Base-by-base conservation (phyloP, 2,888 invertebrate genomes). In the Amphipyra tragopoginis region DNA sequence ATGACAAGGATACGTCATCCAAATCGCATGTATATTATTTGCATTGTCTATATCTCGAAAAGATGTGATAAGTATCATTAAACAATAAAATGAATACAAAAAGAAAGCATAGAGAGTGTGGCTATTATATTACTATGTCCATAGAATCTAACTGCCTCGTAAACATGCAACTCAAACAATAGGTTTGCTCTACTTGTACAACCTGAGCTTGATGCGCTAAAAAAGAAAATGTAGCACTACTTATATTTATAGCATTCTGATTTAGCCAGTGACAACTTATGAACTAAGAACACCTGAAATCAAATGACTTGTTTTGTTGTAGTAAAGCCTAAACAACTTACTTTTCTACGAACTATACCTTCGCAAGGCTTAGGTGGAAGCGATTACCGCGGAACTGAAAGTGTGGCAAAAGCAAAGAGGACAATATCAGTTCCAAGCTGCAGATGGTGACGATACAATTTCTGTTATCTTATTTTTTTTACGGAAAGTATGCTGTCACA, bases 91-190 rank as follows among this genome's bases (percentile, higher is more conserved):
- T 29, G 2, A 29, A 29, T 29, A 29, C 21, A 29, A 40, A 52
- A 49, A 40, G 1, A 42, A 45, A 5, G n/a, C 33, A 34, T 47
- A 21, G 21, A 21, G 21, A 33, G 1, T 56, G 29, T 42, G 11
- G 45, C 45, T 51, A 43, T 69, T 63, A 29, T 40, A 33, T 33
- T 29, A 65, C 50, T 40, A 34, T 66, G 47, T 56, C 50, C 56
- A 60, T 42, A 50, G 47, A 59, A 62, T 42, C 26, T 38, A 54
- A 60, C 15, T 45, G 50, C 34, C 34, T 21, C 11, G 48, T 63
- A 60, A 66, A 61, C 58, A 59, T 40, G 26, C 57, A 54, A 64
- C 47, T 55, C 42, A 75, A 59, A 67, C 63, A 64, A 59, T 49
- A 56, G n/a, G 26, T 33, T 42, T 43, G 44, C 38, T 65, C 53